Evolutionary conservation across 1,140 invertebrate genomes (phyloP), one percentile per base, ranked within the genome.

Genomic region (Diabrotica virgifera): DNA sequence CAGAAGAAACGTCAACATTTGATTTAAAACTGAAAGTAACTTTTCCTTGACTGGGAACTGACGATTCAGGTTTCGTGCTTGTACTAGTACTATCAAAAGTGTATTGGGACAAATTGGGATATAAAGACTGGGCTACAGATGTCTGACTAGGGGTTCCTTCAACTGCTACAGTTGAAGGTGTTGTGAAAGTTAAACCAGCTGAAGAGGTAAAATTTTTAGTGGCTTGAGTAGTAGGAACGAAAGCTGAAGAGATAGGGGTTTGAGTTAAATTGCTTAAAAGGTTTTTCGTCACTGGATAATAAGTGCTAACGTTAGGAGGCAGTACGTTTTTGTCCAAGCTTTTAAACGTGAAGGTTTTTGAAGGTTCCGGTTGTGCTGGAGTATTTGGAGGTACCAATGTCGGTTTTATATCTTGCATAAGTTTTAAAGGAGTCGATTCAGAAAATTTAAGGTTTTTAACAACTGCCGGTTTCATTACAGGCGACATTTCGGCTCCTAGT

Each of bases 341-440:
- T 12, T 51, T 59, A 54, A 59, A 53, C 10, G n/a, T 59, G 50
- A 51, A 59, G 12, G 52, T 36, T 59, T 58, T 64, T 5, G 36
- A 35, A 13, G 36, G 35, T 37, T 53, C 52, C 8, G 46, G 35
- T 36, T 54, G 37, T 6, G 51, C 52, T 14, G 58, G 58, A 9
- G 60, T 62, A 38, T 54, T 62, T 37, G 60, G 60, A 13, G 51
- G 51, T 12, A 50, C 12, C 50, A 5, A 10, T 12, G 50, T 53
- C 11, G 65, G 55, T 52, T 53, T 58, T 5, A 36, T 52, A 11
- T 57, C 24, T 36, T 36, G 36, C 56, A 55, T 51, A 36, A 14
- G 57, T 13, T 14, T 51, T 36, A 61, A 60, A 10, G 72, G 71
- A 13, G 71, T 68, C n/a, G 70, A 73, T 59, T 75, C 72, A 10